Percentiles rank a stretch among this genome's conserved stretches.
phyloP scores from a whole-genome alignment of 2,113 vertebrate species.

The Carollia perspicillata region DNA sequence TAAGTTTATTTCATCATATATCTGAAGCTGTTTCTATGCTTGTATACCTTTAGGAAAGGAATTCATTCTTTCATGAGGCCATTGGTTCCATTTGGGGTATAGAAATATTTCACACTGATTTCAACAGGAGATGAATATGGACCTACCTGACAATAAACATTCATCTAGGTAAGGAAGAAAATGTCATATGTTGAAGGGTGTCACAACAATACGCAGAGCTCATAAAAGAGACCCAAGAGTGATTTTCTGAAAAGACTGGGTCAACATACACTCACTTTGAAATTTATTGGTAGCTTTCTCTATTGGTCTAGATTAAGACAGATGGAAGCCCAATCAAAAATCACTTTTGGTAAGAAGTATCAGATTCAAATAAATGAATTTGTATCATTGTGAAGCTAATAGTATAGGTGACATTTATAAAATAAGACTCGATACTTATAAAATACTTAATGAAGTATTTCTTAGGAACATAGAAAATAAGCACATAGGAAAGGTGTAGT shows the following conservation, averaged over 20 bases:
- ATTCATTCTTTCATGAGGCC: not conserved
- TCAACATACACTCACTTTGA: not conserved
- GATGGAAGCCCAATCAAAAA: not conserved
- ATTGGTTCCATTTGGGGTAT: not conserved
- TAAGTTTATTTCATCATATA: not conserved
- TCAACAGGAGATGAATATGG: not conserved
- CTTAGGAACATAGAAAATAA: not conserved
- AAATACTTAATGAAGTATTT: not conserved
- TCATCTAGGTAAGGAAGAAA: not conserved
- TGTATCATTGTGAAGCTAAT: not conserved
- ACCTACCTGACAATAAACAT: not conserved
- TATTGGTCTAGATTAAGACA: not conserved
- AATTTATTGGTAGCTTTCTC: not conserved
- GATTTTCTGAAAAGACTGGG: not conserved
- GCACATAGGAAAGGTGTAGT: not conserved
- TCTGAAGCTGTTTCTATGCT: not conserved
- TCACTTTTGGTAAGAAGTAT: not conserved
- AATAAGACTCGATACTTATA: not conserved
- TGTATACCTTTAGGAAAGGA: not conserved
- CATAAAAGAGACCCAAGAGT: not conserved
- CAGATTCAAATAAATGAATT: not conserved
- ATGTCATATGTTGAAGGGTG: not conserved
- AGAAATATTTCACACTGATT: not conserved
- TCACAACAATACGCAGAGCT: not conserved
- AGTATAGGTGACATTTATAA: not conserved